Evolutionary conservation across 2,113 vertebrate genomes (phyloP).

Genomic region (Carlito syrichta): DNA sequence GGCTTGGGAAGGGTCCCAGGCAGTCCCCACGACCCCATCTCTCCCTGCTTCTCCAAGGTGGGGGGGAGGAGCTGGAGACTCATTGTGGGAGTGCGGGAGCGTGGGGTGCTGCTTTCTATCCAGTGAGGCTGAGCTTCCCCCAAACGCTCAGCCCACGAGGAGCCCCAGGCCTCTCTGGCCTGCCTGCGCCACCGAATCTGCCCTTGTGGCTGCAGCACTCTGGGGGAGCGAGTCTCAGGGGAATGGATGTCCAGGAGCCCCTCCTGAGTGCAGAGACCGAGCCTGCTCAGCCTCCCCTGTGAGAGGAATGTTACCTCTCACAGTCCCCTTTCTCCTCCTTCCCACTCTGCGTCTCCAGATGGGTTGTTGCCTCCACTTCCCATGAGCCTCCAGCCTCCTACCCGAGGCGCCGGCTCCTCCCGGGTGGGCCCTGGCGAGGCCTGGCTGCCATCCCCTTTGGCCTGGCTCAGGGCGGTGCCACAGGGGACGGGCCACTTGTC

Average conservation of each 20-base stretch:
- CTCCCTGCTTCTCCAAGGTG: not conserved
- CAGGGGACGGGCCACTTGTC: constrained; percentile 55
- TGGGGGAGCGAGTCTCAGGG: not conserved
- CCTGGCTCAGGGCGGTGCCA: not conserved
- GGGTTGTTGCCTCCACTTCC: not conserved
- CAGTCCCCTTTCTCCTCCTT: not conserved
- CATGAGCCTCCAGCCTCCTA: not conserved
- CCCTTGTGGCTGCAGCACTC: not conserved
- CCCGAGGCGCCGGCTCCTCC: not conserved
- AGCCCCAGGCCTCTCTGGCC: not conserved
- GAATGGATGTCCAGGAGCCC: too few relatives aligned
- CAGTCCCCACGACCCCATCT: accelerated
- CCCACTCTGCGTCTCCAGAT: not conserved
- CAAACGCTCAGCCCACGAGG: not conserved
- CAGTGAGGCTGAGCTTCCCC: not conserved
- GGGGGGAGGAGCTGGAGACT: not conserved
- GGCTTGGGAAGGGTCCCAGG: not conserved
- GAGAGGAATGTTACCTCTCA: not conserved
- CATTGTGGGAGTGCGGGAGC: not conserved
- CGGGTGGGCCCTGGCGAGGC: not conserved
- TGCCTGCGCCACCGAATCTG: not conserved
- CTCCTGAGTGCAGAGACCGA: not conserved
- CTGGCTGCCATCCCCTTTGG: not conserved
- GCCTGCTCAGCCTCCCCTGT: not conserved
- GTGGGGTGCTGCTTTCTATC: not conserved